Evolutionary conservation across 2,888 invertebrate genomes (phyloP).

Genomic region (Rugalucina vietnamica): DNA sequence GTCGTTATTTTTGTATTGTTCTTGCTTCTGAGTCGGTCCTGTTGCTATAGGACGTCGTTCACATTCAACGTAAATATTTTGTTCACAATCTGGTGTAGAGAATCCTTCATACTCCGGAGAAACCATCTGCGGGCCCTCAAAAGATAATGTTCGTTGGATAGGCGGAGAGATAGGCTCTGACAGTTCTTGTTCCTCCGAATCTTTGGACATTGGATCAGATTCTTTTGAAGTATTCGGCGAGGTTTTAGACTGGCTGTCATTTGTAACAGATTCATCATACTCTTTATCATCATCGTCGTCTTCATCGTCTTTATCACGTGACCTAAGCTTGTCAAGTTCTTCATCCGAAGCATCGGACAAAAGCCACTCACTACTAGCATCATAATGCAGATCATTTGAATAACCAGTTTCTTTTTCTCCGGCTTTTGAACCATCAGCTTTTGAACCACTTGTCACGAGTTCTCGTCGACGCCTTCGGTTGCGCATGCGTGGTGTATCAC

Average conservation of each 20-base stretch:
- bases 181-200: too few species aligned
- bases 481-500: conserved; percentile 54
- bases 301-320: too few species aligned
- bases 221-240: too few species aligned
- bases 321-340: conserved; percentile 18
- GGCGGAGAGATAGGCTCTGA: too few species aligned
- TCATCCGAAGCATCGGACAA: conserved; percentile 32
- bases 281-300: neutral
- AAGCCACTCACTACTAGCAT: conserved; percentile 51
- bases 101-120: neutral
- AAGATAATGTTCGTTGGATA: neutral
- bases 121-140: neutral
- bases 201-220: too few species aligned
- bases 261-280: neutral
- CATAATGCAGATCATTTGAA: conserved; percentile 21
- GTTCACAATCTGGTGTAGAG: neutral
- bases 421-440: neutral
- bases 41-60: neutral
- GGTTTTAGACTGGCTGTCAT: conserved; percentile 1
- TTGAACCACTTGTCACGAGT: neutral
- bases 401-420: neutral
- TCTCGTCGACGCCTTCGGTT: conserved; percentile 48
- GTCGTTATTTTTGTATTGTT: too few species aligned
- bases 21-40: neutral
- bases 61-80: neutral